phyloP scores from a whole-genome alignment of 2,113 vertebrate species.

The Esox niger region DNA sequence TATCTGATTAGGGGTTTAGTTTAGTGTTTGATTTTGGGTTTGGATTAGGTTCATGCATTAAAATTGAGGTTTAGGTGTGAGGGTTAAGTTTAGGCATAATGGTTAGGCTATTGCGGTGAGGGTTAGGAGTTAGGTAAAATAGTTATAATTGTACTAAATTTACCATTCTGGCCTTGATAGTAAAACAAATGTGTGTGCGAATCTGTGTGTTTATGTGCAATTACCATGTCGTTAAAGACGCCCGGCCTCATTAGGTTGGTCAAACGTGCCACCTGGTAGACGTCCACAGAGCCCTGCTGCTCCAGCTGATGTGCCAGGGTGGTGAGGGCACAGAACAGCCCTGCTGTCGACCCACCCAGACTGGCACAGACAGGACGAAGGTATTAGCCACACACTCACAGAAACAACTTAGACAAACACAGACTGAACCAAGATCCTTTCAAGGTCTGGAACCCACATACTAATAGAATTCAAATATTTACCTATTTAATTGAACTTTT shows the following conservation, averaged over 20 bases:
- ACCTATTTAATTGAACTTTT: too few relatives aligned
- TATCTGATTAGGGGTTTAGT: too few relatives aligned
- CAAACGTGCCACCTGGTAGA: constrained; percentile 93
- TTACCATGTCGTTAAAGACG: constrained; percentile 90
- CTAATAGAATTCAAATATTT: too few relatives aligned
- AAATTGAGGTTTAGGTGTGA: too few relatives aligned
- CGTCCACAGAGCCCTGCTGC: constrained; percentile 85
- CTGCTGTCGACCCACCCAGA: constrained; percentile 65
- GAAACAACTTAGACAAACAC: neutral
- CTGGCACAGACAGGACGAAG: constrained; percentile 33
- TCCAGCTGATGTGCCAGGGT: constrained; percentile 87
- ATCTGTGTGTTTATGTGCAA: neutral
- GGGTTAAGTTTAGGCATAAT: too few relatives aligned
- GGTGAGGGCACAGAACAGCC: constrained; percentile 81
- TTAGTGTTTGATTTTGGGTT: too few relatives aligned
- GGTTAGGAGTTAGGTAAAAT: too few relatives aligned
- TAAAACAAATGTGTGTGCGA: neutral
- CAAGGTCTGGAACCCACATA: too few relatives aligned
- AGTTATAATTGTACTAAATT: too few relatives aligned
- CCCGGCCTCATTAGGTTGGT: constrained; percentile 95
- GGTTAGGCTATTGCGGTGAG: too few relatives aligned
- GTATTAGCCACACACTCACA: neutral
- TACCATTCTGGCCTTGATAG: too few relatives aligned
- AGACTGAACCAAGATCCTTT: constrained; percentile 4
- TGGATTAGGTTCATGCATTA: too few relatives aligned